Conservation (phyloP, 1,140 invertebrate genomes). For the Drosophila kurseongensis region DNA sequence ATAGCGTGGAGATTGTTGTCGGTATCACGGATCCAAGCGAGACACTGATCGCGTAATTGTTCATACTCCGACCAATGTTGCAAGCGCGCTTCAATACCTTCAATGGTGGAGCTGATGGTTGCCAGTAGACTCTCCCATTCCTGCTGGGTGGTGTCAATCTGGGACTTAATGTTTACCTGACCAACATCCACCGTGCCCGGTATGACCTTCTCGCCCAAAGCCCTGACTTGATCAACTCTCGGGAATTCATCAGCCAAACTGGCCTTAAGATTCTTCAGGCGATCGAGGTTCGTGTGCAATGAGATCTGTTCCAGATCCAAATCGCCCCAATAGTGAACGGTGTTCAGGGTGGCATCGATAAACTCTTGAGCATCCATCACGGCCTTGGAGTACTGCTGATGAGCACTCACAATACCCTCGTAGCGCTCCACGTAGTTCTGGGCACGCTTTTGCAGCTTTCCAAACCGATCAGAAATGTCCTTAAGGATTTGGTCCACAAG, state of each 20-base stretch:
- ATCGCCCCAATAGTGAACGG: conserved; percentile 94
- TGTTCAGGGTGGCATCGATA: conserved; percentile 95
- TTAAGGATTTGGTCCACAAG: conserved; percentile 87
- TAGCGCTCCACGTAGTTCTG: conserved; percentile 91
- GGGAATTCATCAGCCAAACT: conserved; percentile 94
- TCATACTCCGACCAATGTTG: conserved; percentile 97
- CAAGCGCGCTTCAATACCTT: conserved; percentile 91
- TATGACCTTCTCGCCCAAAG: conserved; percentile 94
- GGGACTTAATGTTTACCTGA: conserved; percentile 93
- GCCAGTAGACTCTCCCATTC: conserved; percentile 95
- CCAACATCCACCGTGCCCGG: conserved; percentile 94
- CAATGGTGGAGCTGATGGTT: conserved; percentile 90
- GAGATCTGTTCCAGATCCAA: conserved; percentile 94
- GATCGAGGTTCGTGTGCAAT: conserved; percentile 95
- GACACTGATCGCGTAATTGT: conserved; percentile 92
- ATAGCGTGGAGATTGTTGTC: conserved; percentile 95
- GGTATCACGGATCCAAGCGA: conserved; percentile 94
- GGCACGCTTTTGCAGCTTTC: conserved; percentile 88
- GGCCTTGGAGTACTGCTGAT: conserved; percentile 96
- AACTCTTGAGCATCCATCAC: conserved; percentile 95
- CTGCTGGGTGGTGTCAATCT: conserved; percentile 94
- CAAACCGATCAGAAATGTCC: conserved; percentile 87
- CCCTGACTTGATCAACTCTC: conserved; percentile 91
- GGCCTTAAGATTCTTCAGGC: conserved; percentile 92
- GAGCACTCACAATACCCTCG: conserved; percentile 95